Base-by-base conservation (phyloP, 2,888 invertebrate species). In the Eristalis intricaria region DNA sequence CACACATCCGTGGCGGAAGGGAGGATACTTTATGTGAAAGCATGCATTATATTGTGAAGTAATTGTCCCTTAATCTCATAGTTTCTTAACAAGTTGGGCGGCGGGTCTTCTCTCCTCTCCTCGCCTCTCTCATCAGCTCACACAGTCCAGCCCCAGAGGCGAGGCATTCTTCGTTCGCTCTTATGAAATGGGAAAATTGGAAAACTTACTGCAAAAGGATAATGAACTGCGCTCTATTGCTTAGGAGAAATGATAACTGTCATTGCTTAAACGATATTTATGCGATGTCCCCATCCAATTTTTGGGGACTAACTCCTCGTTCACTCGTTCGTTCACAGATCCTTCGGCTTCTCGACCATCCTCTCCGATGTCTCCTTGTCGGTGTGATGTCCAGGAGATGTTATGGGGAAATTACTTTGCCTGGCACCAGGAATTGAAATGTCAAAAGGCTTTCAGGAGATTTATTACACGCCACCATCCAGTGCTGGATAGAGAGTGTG, bases 241-340 rank as follows among this genome's bases (percentile, higher is more conserved):
- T 78, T 66, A 65, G 81, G 29, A 77, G 73, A 81, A 81, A 76
- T 86, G 78, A 83, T 83, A 83, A 86, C 78, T 78, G 86, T 78
- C 86, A 83, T 86, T 83, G 78, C 81, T 71, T 85, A 85, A 85
- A 85, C 76, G 86, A 75, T 86, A 86, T 86, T 86, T 86, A 86
- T 83, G 86, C 65, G 86, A 71, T 43, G 63, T 74, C 74, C 73
- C 80, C 61, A 29, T 26, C 71, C 66, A 64, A 74, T 84, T 74
- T 64, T 56, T 26, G 70, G 50, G 29, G 64, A 38, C 38, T 43
- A 69, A 70, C 22, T 66, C 60, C 50, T 66, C 80, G 15, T 71
- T 64, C n/a, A n/a, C n/a, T n/a, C 74, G 50, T 58, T 40, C 19
- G 50, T 43, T 32, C 58, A 19, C 22, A 7, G 15, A 50, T 11